A percentile compares a stretch with the other conserved stretches of the same genome.
phyloP scores from a whole-genome alignment of 2,113 vertebrate genomes.

The Struthidea cinerea region DNA sequence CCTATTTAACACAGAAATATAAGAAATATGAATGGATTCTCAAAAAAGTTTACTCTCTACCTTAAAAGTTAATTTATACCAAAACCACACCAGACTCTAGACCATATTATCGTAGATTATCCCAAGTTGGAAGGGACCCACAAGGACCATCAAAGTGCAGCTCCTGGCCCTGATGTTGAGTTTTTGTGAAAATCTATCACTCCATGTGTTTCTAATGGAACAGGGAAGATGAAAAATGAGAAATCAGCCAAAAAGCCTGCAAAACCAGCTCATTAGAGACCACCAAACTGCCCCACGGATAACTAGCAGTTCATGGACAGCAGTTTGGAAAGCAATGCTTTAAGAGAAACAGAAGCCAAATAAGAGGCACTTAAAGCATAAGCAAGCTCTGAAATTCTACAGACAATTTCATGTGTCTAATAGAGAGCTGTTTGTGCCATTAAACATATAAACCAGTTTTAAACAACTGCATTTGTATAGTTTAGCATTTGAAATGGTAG shows the following conservation, averaged over 20 bases:
- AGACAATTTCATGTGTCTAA: background rate
- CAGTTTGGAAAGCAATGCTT: background rate
- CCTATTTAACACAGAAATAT: background rate
- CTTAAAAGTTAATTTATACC: background rate
- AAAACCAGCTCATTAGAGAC: background rate
- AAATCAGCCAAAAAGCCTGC: background rate
- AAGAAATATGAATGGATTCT: background rate
- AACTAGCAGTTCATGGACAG: background rate
- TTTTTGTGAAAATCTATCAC: background rate
- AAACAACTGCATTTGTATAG: conserved; percentile 9
- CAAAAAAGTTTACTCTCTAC: background rate
- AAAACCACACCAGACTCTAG: background rate
- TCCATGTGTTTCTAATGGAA: background rate
- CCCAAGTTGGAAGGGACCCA: background rate
- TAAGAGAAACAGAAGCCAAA: background rate
- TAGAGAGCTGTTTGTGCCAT: background rate
- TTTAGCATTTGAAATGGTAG: conserved; percentile 8
- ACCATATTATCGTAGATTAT: background rate
- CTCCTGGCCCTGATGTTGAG: background rate
- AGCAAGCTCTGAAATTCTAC: background rate
- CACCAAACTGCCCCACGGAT: background rate
- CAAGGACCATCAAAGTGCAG: background rate
- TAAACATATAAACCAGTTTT: background rate
- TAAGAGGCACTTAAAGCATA: background rate
- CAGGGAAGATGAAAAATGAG: background rate